These are phyloP conservation scores for Diachrysia chrysitis DNA, from an alignment of 2,888 invertebrate genomes.

Conservation along the genomic window DNA sequence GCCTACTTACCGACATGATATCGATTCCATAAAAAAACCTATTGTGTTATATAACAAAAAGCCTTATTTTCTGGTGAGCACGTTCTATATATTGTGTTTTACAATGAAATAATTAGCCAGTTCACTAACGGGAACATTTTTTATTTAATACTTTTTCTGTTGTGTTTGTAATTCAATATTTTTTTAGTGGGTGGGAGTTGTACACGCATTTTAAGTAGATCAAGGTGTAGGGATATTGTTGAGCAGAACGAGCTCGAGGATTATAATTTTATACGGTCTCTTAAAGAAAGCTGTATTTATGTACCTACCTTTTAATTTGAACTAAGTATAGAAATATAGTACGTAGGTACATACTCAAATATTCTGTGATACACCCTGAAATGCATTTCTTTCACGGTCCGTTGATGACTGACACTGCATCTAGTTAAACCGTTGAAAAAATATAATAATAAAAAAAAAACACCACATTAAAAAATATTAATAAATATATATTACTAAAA, in stretches of 20 bases:
- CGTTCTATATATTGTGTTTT: conserved; percentile 81
- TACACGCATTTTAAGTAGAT: conserved; percentile 71
- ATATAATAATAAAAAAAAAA: neutral
- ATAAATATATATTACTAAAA: neutral
- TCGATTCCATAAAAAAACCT: conserved; percentile 79
- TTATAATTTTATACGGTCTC: neutral
- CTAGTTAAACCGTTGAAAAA: neutral
- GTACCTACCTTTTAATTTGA: neutral
- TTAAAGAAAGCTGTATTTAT: neutral
- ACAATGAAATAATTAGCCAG: conserved; percentile 87
- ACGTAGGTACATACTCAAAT: neutral
- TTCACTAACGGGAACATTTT: conserved; percentile 84
- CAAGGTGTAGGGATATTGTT: conserved; percentile 64
- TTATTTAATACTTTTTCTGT: conserved; percentile 75
- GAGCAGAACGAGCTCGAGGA: conserved; percentile 33
- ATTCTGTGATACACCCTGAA: neutral
- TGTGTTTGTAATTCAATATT: conserved; percentile 88
- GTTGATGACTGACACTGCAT: neutral
- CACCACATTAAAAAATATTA: neutral
- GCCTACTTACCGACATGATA: conserved; percentile 79
- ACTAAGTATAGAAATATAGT: neutral
- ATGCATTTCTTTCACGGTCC: neutral
- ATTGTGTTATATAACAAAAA: conserved; percentile 82
- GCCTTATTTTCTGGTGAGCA: conserved; percentile 80
- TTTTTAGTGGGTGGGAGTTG: conserved; percentile 79